Conservation (phyloP, 1,140 invertebrate species). For the Planococcus citri region DNA sequence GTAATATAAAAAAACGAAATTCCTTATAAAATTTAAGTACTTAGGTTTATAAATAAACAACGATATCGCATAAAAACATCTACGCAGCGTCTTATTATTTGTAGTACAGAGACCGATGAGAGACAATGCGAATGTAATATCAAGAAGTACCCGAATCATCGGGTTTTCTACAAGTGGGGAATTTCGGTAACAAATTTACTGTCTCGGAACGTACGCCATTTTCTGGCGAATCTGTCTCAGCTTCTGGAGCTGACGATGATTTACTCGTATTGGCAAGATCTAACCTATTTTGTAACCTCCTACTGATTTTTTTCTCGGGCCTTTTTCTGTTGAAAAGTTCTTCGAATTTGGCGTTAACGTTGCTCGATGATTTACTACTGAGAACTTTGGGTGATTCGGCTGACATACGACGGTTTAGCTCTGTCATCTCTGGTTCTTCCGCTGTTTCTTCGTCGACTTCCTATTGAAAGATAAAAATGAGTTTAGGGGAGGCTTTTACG, state of each 20-base stretch:
- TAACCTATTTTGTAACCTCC: background rate
- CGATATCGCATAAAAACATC: too few relatives aligned
- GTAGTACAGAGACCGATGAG: too few relatives aligned
- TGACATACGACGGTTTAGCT: background rate
- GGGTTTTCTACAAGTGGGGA: background rate
- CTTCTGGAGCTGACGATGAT: background rate
- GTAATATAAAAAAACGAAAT: too few relatives aligned
- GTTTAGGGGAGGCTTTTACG: background rate
- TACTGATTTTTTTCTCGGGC: background rate
- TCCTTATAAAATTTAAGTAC: too few relatives aligned
- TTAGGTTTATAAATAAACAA: too few relatives aligned
- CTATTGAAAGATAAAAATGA: background rate
- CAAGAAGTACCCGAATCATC: too few relatives aligned
- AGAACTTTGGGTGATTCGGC: background rate
- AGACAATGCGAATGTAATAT: too few relatives aligned
- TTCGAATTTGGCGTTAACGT: conserved; percentile 10
- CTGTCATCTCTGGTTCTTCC: background rate
- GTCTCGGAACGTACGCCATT: background rate
- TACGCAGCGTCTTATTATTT: too few relatives aligned
- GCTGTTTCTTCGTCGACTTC: conserved; percentile 11
- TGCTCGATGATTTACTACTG: background rate
- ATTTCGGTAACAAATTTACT: background rate
- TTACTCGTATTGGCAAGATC: background rate
- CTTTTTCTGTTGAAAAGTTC: background rate
- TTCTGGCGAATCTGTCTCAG: background rate